Base-by-base conservation (phyloP, 2,113 vertebrate genomes). In the Nothoprocta perdicaria region DNA sequence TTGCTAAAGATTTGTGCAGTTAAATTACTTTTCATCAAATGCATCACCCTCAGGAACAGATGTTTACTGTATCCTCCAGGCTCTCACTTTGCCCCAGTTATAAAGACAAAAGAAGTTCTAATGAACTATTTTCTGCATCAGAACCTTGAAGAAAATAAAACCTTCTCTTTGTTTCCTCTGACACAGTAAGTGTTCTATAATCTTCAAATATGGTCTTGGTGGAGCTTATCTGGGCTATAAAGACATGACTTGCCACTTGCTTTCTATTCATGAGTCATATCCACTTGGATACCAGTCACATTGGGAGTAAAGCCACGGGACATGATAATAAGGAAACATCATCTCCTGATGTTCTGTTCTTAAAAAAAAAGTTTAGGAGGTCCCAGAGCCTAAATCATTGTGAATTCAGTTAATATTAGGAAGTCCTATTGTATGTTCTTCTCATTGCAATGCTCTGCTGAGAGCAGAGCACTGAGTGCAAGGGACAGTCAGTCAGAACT, bases 1-100 rank as follows among this genome's bases (percentile, higher is more conserved):
- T 76, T 75, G 53, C 73, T 72, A 65, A 91, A 92, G 89, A 91
- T 92, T 93, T 92, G 66, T 91, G 40, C 26, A 21, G 38, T 84
- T 92, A 65, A 94, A 93, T 89, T 91, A 69, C 77, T 88, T 93
- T 95, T 84, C 35, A 65, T 79, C 69, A 68, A 83, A 83, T 27
- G 1, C 48, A 41, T 62, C 26, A 67, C 31, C 45, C 46, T 67
- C n/a, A 57, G 29, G n/a, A 29, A 31, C 58, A 85, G 53, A 84
- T 75, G 92, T 89, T 84, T 82, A 81, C 29, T 41, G 10, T 35
- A 38, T 80, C 33, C 76, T 68, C 35, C 40, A 68, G 68, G 40
- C 68, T 63, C 13, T 72, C 75, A 85, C 83, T 94, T 92, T 88
- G n/a, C 41, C 14, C 35, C 27, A 35, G 2, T n/a, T 23, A 73